These are phyloP conservation scores for Drosophila santomea DNA, from an alignment of 1,140 invertebrate species.

Conservation along the genomic window DNA sequence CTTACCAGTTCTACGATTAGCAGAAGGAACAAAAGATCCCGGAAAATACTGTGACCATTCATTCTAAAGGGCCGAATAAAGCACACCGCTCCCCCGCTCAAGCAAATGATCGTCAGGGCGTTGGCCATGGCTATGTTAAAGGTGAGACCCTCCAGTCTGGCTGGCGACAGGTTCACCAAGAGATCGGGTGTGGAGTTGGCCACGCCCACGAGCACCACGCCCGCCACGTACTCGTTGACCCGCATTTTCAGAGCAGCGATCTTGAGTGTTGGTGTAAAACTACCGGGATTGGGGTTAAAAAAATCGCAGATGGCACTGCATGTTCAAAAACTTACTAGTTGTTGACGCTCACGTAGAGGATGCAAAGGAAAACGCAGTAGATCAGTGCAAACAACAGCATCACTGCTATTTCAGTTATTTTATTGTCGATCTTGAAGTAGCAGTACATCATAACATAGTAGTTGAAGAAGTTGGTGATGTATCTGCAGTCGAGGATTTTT, in stretches of 20 bases:
- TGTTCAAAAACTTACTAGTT: constrained; percentile 36
- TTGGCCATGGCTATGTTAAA: constrained; percentile 30
- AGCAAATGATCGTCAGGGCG: constrained; percentile 25
- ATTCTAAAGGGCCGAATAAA: constrained; percentile 55
- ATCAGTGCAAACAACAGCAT: constrained; percentile 1
- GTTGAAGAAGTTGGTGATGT: constrained; percentile 31
- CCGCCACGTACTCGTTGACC: constrained; percentile 58
- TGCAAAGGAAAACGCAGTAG: constrained; percentile 1
- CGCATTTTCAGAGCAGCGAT: constrained; percentile 30
- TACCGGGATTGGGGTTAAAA: no score
- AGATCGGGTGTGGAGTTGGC: constrained; percentile 43
- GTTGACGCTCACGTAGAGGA: constrained; percentile 32
- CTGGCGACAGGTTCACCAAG: constrained; percentile 44
- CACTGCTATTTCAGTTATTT: background rate
- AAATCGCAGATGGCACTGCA: no score
- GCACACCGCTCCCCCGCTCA: constrained; percentile 50
- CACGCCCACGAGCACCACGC: constrained; percentile 42
- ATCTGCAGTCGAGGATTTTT: constrained; percentile 18
- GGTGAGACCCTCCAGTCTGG: background rate
- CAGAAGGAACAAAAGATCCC: constrained; percentile 50
- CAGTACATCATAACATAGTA: constrained; percentile 63
- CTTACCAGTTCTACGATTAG: constrained; percentile 16
- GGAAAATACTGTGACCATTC: constrained; percentile 21
- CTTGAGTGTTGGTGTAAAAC: constrained; percentile 46
- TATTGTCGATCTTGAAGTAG: constrained; percentile 11